Evolutionary conservation across 2,888 invertebrate species (phyloP).

Genomic region (Watsonalla binaria): DNA sequence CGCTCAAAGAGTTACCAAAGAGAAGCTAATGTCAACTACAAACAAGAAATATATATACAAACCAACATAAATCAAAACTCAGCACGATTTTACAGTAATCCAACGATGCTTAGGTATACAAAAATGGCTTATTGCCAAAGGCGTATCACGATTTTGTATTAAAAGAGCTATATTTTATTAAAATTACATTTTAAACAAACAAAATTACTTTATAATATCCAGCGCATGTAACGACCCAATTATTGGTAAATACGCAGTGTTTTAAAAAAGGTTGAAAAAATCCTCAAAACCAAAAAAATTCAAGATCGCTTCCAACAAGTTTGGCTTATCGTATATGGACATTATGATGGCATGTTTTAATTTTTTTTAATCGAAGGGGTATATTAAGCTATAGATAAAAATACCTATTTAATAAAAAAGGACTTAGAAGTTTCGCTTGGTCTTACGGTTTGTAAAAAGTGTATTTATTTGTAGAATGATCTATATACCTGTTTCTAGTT

Average conservation of each 20-base stretch:
- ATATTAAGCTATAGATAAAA: conserved; percentile 38
- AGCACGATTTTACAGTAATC: conserved; percentile 37
- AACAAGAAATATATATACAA: conserved; percentile 31
- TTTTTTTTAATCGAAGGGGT: conserved; percentile 36
- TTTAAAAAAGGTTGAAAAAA: neutral
- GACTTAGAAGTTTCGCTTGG: conserved; percentile 68
- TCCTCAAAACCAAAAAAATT: conserved; percentile 18
- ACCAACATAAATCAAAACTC: conserved; percentile 44
- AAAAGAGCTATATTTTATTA: neutral
- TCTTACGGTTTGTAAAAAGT: conserved; percentile 72
- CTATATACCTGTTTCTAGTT: conserved; percentile 74
- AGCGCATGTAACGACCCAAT: too few relatives aligned
- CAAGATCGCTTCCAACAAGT: conserved; percentile 25
- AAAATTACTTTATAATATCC: neutral
- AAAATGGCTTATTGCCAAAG: conserved; percentile 18
- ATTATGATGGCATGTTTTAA: too few relatives aligned
- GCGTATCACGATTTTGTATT: conserved; percentile 1
- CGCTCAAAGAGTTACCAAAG: too few relatives aligned
- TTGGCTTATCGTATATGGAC: conserved; percentile 12
- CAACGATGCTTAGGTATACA: conserved; percentile 15
- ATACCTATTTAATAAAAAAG: conserved; percentile 53
- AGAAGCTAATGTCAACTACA: neutral
- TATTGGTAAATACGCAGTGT: too few relatives aligned
- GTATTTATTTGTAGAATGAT: conserved; percentile 75
- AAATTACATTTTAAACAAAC: neutral